Evolutionary conservation across 2,113 vertebrate species (phyloP), one percentile per base, ranked within the genome.

Genomic region (Okapia johnstoni): DNA sequence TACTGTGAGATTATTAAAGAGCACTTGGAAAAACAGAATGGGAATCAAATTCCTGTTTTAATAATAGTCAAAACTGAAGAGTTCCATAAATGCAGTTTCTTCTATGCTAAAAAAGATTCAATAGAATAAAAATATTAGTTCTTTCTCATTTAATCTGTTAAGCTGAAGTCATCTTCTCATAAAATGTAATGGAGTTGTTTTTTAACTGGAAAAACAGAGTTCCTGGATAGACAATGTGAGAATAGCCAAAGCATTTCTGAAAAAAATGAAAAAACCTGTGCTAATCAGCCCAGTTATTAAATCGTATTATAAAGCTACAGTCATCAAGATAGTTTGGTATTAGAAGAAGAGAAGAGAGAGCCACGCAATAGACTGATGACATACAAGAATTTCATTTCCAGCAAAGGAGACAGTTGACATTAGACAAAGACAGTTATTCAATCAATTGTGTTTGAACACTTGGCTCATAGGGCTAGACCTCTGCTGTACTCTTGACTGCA

Each of bases 321-420:
- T 17, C 17, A n/a, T 46, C 2, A 17, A 5, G 54, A 57, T 43
- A 13, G 21, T 28, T 16, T 54, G 60, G n/a, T 23, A 8, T 15
- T 7, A 21, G 57, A 11, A 14, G 10, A 33, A 6, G 46, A 80
- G 63, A 15, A 28, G 17, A 15, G 23, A 50, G 8, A 36, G 28
- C 73, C 12, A 8, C 1, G 52, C 23, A 2, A 1, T 6, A 80
- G 66, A 28, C 70, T 1, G 1, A 11, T n/a, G 30, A 6, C 16
- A 23, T 33, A 5, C 16, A 8, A 60, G 10, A 11, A 58, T 46
- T 5, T 30, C 11, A 12, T 57, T 60, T 91, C 2, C 15, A 7
- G 6, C 25, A n/a, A 46, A 50, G 46, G 9, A 60, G 76, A 3
- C 66, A 57, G 12, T 84, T 89, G 23, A 5, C 25, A 23, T 36